phyloP scores from a whole-genome alignment of 2,888 invertebrate genomes.

The Octonoba sinensis region DNA sequence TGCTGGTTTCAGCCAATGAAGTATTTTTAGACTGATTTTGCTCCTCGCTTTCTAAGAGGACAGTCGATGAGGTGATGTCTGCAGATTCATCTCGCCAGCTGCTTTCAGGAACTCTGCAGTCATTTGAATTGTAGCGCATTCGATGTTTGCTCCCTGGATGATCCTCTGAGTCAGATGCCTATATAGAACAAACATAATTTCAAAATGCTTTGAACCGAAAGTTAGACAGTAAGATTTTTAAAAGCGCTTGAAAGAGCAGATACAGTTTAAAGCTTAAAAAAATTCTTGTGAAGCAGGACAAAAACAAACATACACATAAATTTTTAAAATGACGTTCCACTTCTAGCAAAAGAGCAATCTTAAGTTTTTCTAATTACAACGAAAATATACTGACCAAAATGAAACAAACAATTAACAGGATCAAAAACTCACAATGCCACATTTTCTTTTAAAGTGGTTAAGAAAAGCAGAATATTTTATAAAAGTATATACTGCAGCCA shows the following conservation, averaged over 20 bases:
- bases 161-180: slow-evolving; percentile 26
- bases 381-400: too few relatives aligned
- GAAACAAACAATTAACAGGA: too few relatives aligned
- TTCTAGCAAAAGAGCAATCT: too few relatives aligned
- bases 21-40: background rate
- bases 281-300: too few relatives aligned
- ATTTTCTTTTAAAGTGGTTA: too few relatives aligned
- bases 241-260: background rate
- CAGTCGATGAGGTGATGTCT: slow-evolving; percentile 50
- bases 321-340: background rate
- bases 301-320: background rate
- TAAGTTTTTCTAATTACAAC: too few relatives aligned
- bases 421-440: too few relatives aligned
- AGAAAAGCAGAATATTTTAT: too few relatives aligned
- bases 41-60: slow-evolving; percentile 28
- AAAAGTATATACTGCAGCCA: too few relatives aligned
- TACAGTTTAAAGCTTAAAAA: background rate
- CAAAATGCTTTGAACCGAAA: background rate
- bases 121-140: slow-evolving; percentile 43
- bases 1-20: background rate
- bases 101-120: slow-evolving; percentile 26
- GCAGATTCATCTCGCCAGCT: slow-evolving; percentile 40
- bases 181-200: background rate
- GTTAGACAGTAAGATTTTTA: background rate
- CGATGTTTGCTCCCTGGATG: slow-evolving; percentile 39